Conservation (phyloP, 1,140 invertebrate species). For the Drosophila littoralis region DNA sequence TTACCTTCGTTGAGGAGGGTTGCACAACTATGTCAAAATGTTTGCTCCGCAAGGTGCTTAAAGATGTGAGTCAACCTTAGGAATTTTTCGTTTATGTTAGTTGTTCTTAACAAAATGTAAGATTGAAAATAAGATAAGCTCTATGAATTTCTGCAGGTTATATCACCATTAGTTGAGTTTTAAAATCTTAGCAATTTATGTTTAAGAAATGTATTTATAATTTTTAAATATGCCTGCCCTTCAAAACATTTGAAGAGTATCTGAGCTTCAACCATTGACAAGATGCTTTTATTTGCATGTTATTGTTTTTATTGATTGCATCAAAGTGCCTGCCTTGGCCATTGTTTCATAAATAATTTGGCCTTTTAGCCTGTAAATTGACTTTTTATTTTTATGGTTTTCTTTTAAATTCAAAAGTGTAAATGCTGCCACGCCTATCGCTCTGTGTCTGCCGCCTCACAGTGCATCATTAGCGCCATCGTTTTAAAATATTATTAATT, state of each 20-base stretch:
- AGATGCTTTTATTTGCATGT: slow-evolving; percentile 15
- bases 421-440: slow-evolving; percentile 31
- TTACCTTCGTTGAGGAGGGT: neutral
- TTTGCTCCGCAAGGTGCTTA: neutral
- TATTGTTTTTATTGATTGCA: slow-evolving; percentile 69
- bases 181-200: too few species aligned
- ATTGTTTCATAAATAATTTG: slow-evolving; percentile 55
- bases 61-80: too few species aligned
- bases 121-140: too few species aligned
- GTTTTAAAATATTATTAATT: slow-evolving; percentile 81
- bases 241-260: slow-evolving; percentile 10
- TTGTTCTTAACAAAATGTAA: too few species aligned
- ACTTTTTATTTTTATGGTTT: slow-evolving; percentile 26
- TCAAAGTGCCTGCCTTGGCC: slow-evolving; percentile 52
- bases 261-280: neutral
- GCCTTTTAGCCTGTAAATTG: slow-evolving; percentile 59
- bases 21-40: neutral
- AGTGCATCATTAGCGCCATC: slow-evolving; percentile 76
- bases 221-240: neutral
- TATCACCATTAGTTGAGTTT: too few species aligned
- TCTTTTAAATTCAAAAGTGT: slow-evolving; percentile 11
- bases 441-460: slow-evolving; percentile 3
- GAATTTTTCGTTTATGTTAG: too few species aligned
- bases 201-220: too few species aligned
- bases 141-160: too few species aligned